Base-by-base conservation (phyloP, 2,888 invertebrate genomes). In the Neoaliturus tenellus region DNA sequence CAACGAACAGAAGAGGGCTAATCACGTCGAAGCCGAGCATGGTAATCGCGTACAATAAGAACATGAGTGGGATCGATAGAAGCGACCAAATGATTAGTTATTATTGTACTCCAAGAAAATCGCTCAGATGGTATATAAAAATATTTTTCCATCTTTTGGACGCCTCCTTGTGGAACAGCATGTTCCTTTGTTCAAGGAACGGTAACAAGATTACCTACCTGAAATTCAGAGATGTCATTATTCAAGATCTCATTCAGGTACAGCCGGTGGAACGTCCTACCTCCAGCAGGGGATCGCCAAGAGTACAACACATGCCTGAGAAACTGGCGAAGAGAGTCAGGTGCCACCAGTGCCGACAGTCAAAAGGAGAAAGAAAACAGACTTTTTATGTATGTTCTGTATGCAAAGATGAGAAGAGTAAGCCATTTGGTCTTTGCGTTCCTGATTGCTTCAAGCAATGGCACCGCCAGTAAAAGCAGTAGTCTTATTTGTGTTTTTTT, bases 71-170 rank as follows among this genome's bases (percentile, higher is more conserved):
- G 8, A 83, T 83, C 35, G 83, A 83, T 35, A 6, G 39, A 14
- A 75, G 75, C 33, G 82, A 82, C 44, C 71, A 82, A 58, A 82
- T 83, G 83, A 83, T 83, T n/a, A 58, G 35, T 14, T 58, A 62
- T 35, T 78, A 80, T 67, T 62, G 20, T 44, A 82, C 73, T 23
- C 82, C 75, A 14, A 82, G 75, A 41, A 82, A 75, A 78, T 44
- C 62, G 6, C 17, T 78, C 41, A 55, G 78, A 0, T 78, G 78
- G 83, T 83, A 83, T 17, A 41, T 83, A 28, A 58, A 83, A 41
- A 44, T n/a, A 10, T 75, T 83, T 78, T 83, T 78, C 28, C 58
- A 83, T 55, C 55, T 83, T n/a, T 25, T 83, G 25, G 75, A 82
- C 41, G 51, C 82, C 12, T 33, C 69, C 10, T 71, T 82, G 71